Evolutionary conservation across 2,888 invertebrate species (phyloP), one percentile per base, ranked within the genome.

Genomic region (Theretra japonica): DNA sequence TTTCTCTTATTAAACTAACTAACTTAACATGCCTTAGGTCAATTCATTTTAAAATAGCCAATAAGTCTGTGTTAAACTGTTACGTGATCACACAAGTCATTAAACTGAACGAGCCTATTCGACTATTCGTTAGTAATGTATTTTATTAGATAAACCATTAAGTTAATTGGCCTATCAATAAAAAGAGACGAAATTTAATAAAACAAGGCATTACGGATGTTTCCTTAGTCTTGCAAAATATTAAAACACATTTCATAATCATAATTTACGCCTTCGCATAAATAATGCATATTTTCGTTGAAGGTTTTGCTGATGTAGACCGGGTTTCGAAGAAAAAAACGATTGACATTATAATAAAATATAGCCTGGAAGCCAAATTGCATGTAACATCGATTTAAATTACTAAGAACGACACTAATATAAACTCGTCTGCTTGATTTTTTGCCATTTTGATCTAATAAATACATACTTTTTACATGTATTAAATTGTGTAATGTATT

Each of bases 131-230:
- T 28, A 19, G 8, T 62, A 62, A 41, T 62, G 21, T 41, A 4
- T 41, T 41, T 33, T 62, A 62, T 62, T 62, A 41, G 11, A 62
- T 41, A 62, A 15, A 62, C 33, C 41, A n/a, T 62, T 41, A 62
- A 41, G 4, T 5, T 62, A 62, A 33, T 62, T 33, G 11, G 53
- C 53, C 53, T 53, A 5, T n/a, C 50, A 50, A 50, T 53, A 53
- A n/a, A 53, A 5, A 53, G 53, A 53, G 53, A n/a, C 6, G n/a
- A n/a, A n/a, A n/a, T 30, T 30, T n/a, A 33, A 62, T n/a, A n/a
- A 62, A 41, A 41, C 5, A 41, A n/a, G 21, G 25, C 15, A 58
- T 21, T 23, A 25, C 4, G 23, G 15, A 58, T 25, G 17, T 25
- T 58, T 58, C 58, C 58, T 58, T 58, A 1, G 25, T 25, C 15